Base-by-base conservation (phyloP, 2,113 vertebrate genomes). In the Hemiprocne comata region DNA sequence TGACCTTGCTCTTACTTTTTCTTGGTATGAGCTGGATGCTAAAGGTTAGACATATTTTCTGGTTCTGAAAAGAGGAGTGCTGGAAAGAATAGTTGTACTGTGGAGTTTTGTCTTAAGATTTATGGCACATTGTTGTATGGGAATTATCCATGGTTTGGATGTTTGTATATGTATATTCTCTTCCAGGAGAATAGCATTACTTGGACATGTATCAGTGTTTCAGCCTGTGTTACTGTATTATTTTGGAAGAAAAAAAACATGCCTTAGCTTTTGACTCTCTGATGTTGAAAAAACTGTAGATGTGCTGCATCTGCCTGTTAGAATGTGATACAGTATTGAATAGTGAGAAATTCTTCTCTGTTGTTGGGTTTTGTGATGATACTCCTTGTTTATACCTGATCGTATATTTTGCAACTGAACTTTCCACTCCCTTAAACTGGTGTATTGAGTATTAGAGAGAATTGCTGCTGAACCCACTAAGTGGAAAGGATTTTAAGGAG, bases 271-370 rank as follows among this genome's bases (percentile, higher is more conserved):
- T 90, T 83, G 40, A 34, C 7, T 38, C 1, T 48, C 34, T 62
- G 17, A 13, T 85, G 13, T 14, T 89, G 69, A n/a, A 62, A 51
- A 50, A 44, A 8, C n/a, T 13, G 3, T 61, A 4, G 54, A 58
- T 65, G 1, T 0, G 1, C 18, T 38, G 23, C 33, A 28, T 29
- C 13, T 72, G 7, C 11, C 2, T 48, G 26, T 74, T 73, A 25
- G 25, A 66, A 61, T 61, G 50, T 50, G 31, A 79, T 19, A 13
- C 6, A 5, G 17, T 25, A 29, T 3, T 25, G 38, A 76, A 21
- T 6, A 40, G 38, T 36, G 70, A 61, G 21, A 40, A 70, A 18
- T 33, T 23, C 7, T 50, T 46, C 31, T 70, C 60, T 75, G 23
- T 20, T 74, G 19, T 6, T 87, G 60, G 15, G 6, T 53, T 38